phyloP scores from a whole-genome alignment of 2,113 vertebrate genomes.

The Heterochromis multidens region DNA sequence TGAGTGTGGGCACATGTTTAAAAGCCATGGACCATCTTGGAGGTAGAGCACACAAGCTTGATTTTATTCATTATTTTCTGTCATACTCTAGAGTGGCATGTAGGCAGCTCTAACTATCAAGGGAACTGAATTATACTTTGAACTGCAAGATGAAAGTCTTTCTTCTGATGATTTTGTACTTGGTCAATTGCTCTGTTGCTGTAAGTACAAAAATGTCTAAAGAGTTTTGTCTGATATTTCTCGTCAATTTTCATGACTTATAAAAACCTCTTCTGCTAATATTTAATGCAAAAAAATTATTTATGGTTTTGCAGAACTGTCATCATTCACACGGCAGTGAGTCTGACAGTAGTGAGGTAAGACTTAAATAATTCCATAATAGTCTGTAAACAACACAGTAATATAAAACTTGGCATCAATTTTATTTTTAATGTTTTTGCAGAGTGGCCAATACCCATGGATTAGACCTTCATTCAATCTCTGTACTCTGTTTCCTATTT shows the following conservation, averaged over 20 bases:
- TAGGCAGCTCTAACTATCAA: background rate
- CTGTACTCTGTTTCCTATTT: conserved; percentile 24
- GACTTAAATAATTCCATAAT: background rate
- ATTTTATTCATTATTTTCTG: background rate
- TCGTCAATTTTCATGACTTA: background rate
- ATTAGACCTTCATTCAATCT: background rate
- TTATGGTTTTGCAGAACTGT: conserved; percentile 33
- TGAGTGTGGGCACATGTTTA: conserved; percentile 31
- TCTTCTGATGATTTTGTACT: conserved; percentile 36
- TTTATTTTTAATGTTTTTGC: background rate
- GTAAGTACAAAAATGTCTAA: conserved; percentile 53
- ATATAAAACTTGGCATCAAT: background rate
- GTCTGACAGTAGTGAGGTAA: conserved; percentile 50
- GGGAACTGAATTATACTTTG: background rate
- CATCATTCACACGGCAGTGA: conserved; percentile 4
- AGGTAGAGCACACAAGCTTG: background rate
- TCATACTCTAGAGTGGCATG: background rate
- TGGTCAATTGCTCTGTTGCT: conserved; percentile 4
- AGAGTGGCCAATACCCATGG: background rate
- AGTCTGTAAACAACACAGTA: background rate
- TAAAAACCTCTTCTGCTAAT: background rate
- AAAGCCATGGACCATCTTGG: conserved; percentile 44
- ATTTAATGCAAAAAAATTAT: background rate
- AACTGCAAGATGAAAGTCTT: conserved; percentile 50
- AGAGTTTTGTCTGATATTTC: background rate